These are phyloP conservation scores for Pseudanteris insignis DNA, from an alignment of 2,888 invertebrate species.

Conservation along the genomic window DNA sequence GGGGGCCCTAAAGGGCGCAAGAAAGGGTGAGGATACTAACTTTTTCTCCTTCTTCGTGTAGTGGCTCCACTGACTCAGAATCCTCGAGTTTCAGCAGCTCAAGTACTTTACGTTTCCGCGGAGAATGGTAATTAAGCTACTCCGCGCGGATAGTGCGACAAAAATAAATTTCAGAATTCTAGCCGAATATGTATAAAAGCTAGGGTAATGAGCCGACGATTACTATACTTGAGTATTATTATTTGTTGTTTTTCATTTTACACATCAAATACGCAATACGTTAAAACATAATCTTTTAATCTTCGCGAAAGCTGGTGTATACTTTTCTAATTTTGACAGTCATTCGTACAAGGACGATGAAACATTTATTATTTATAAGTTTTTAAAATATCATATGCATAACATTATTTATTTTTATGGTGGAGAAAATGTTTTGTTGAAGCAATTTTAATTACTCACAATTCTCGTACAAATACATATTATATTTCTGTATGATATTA, in stretches of 20 bases:
- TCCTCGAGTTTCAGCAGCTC: slow-evolving; percentile 32
- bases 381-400: too few relatives aligned
- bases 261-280: too few relatives aligned
- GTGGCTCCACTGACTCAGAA: slow-evolving; percentile 24
- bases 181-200: slow-evolving; percentile 16
- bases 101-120: slow-evolving; percentile 37
- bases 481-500: too few relatives aligned
- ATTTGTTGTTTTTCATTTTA: slow-evolving; percentile 1
- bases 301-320: too few relatives aligned
- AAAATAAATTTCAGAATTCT: slow-evolving; percentile 30
- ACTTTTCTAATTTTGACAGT: too few relatives aligned
- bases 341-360: too few relatives aligned
- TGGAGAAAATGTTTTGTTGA: too few relatives aligned
- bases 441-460: too few relatives aligned
- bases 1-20: not conserved
- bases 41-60: slow-evolving; percentile 34
- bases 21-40: slow-evolving; percentile 31
- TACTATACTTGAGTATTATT: slow-evolving; percentile 5
- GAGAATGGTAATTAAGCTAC: slow-evolving; percentile 42
- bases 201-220: slow-evolving; percentile 28
- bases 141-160: slow-evolving; percentile 30
- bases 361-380: too few relatives aligned
- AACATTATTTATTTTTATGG: too few relatives aligned
- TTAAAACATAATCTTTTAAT: too few relatives aligned
- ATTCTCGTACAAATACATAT: too few relatives aligned